A percentile compares a stretch with the other conserved stretches of the same genome.
Evolutionary conservation across 1,140 invertebrate genomes (phyloP).

Genomic region (Sminthurides bifidus): DNA sequence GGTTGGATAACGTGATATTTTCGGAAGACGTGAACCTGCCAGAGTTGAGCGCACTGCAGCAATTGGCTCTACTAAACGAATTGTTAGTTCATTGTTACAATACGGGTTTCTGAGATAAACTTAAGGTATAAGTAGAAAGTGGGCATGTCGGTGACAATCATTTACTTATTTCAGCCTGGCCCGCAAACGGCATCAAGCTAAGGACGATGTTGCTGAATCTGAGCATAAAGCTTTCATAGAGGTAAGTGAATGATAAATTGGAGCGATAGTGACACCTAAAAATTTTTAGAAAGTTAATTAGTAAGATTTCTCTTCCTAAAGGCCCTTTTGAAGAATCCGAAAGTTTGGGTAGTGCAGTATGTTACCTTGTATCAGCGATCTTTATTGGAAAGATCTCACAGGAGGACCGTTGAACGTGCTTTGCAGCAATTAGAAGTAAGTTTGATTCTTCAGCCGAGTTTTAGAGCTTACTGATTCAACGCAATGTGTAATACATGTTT

Average conservation of each 20-base stretch:
- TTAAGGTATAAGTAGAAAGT: neutral
- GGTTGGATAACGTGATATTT: slow-evolving; percentile 65
- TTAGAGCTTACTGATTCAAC: neutral
- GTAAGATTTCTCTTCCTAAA: slow-evolving; percentile 34
- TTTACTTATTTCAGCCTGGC: neutral
- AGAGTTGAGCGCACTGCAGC: slow-evolving; percentile 57
- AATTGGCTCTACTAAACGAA: slow-evolving; percentile 58
- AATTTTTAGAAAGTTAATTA: slow-evolving; percentile 4
- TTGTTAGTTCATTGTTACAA: slow-evolving; percentile 45
- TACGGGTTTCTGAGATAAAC: slow-evolving; percentile 22
- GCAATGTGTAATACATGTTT: neutral
- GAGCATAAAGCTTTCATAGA: slow-evolving; percentile 66
- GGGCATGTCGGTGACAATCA: neutral
- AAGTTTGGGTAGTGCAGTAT: slow-evolving; percentile 51
- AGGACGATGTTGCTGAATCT: slow-evolving; percentile 62
- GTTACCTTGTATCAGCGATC: slow-evolving; percentile 58
- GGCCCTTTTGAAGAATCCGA: slow-evolving; percentile 32
- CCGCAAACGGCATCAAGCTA: slow-evolving; percentile 55
- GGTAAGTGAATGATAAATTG: slow-evolving; percentile 36
- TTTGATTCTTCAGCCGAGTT: neutral
- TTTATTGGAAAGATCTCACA: slow-evolving; percentile 57
- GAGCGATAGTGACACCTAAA: neutral
- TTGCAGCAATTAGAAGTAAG: slow-evolving; percentile 53
- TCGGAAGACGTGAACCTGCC: slow-evolving; percentile 40
- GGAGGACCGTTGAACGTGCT: slow-evolving; percentile 69